Evolutionary conservation across 2,888 invertebrate genomes (phyloP), one percentile per base, ranked within the genome.

Genomic region (Choristoneura rosaceana): DNA sequence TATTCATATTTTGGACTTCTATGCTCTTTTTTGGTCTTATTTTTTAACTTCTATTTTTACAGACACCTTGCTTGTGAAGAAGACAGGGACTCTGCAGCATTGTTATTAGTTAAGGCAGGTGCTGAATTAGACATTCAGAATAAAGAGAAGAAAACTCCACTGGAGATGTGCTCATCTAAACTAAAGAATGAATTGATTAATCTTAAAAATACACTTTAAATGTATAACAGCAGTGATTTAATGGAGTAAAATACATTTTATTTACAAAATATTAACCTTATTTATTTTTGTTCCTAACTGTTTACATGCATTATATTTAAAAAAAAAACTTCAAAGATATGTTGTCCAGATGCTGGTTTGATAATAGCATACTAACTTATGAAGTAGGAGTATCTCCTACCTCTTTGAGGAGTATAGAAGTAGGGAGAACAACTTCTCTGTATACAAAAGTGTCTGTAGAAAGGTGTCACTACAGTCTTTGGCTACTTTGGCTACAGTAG

Each of bases 41-140:
- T 5, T 5, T 50, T 15, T 9, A 52, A 52, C n/a, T 12, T 17
- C 59, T 71, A 52, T 55, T 74, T 10, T 93, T 91, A 68, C 88
- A 96, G 96, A 73, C 97, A 98, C 89, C 94, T 97, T 75, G 97
- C 97, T 3, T 97, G 97, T 90, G 97, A 98, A 87, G 98, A 98
- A 88, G 96, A 96, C 78, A 94, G 97, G 76, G 94, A 95, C 77
- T 95, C 96, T 73, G 96, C 95, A 77, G 96, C 96, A 8, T 92
- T 95, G 79, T 86, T 96, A 78, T 90, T 98, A 73, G 95, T 96
- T 0, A 90, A 95, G 76, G 92, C 95, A 80, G 97, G 97, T 17
- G 97, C 97, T 7, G 91, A 92, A 80, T 76, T 95, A 12, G 90
- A 94, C 50, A 81, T 95, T 15, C 82, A 87, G 79, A 97, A 98